These are phyloP conservation scores for Nebria brevicollis DNA, from an alignment of 2,888 invertebrate species.

Conservation along the genomic window DNA sequence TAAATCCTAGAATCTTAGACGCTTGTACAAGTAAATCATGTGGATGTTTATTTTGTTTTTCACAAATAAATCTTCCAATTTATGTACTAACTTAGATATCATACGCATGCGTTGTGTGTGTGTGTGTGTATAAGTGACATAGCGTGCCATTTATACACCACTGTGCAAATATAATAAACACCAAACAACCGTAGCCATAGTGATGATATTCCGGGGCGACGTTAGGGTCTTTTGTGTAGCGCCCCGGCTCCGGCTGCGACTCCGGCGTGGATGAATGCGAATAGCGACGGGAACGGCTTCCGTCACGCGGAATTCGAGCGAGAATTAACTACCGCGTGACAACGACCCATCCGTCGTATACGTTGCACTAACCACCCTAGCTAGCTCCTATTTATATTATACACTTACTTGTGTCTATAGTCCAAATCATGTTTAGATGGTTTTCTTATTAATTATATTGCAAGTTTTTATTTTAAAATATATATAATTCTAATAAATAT, in stretches of 20 bases:
- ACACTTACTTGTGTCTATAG: neutral
- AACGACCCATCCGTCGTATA: neutral
- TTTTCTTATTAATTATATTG: neutral
- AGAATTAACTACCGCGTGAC: conserved; percentile 33
- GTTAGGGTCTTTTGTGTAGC: conserved; percentile 12
- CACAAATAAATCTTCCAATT: too few species aligned
- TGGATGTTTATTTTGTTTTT: too few species aligned
- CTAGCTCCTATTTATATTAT: neutral
- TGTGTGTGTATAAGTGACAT: neutral
- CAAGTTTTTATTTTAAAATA: too few species aligned
- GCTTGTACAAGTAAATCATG: too few species aligned
- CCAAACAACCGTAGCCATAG: conserved; percentile 29
- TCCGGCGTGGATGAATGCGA: conserved; percentile 21
- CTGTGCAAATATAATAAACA: conserved; percentile 43
- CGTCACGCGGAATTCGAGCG: conserved; percentile 27
- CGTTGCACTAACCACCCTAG: neutral
- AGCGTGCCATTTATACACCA: conserved; percentile 36
- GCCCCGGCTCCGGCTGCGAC: conserved; percentile 9
- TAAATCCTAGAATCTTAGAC: too few species aligned
- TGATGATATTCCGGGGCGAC: conserved; percentile 24
- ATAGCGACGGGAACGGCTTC: conserved; percentile 24
- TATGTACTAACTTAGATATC: neutral
- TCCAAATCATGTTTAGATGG: neutral
- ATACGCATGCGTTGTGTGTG: neutral
- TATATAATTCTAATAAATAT: too few species aligned